phyloP scores from a whole-genome alignment of 2,113 vertebrate species.

The Scartelaos histophorus region DNA sequence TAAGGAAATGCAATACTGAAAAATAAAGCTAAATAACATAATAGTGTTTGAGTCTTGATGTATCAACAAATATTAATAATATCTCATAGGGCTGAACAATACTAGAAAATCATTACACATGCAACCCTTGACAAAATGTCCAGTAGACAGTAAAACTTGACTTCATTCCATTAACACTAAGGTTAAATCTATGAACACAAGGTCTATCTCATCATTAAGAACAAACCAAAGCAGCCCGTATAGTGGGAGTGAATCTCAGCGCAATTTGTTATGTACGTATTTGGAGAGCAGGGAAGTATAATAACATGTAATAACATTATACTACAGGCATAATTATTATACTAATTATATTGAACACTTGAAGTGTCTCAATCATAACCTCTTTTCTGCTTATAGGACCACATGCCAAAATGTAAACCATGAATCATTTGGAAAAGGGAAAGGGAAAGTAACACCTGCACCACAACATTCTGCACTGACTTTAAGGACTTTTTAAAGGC shows the following conservation, averaged over 20 bases:
- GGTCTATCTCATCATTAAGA: not conserved
- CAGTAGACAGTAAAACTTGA: not conserved
- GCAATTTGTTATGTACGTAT: not conserved
- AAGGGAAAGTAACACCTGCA: conserved; percentile 48
- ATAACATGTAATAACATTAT: not conserved
- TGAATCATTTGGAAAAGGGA: conserved; percentile 39
- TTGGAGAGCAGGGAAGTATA: not conserved
- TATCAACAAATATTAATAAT: not conserved
- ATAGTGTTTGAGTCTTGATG: not conserved
- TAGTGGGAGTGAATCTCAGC: not conserved
- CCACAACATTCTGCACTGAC: conserved; percentile 36
- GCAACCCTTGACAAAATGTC: not conserved
- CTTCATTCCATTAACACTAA: not conserved
- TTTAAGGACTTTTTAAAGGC: conserved; percentile 11
- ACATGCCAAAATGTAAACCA: conserved; percentile 62
- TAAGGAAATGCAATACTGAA: not conserved
- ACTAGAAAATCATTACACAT: not conserved
- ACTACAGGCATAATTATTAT: too few relatives aligned
- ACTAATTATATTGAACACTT: not conserved
- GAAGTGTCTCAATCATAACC: not conserved
- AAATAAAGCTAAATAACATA: too few relatives aligned
- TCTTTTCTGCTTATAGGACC: conserved; percentile 29
- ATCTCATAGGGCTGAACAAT: not conserved
- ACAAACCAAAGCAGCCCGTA: not conserved
- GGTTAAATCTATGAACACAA: not conserved